Percentiles rank a stretch among this genome's conserved stretches.
Conservation (phyloP, 2,113 vertebrate genomes). For the Redunca redunca region DNA sequence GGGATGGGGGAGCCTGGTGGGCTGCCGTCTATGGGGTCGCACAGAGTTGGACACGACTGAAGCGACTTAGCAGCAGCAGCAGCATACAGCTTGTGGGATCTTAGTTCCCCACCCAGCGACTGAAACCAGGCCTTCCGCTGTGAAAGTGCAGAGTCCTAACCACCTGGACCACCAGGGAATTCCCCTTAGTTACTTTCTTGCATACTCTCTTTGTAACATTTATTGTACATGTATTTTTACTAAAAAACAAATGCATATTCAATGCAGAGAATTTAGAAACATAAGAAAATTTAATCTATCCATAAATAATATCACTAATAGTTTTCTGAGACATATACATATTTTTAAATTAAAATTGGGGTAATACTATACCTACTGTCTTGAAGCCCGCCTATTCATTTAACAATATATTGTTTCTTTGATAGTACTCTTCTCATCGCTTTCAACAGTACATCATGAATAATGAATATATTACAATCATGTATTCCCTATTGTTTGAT, state of each 20-base stretch:
- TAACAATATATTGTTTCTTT: not conserved
- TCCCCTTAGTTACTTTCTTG: not conserved
- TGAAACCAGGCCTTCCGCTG: not conserved
- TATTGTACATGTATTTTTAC: not conserved
- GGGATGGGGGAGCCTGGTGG: too few species aligned
- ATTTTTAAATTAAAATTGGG: not conserved
- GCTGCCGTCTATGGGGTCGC: too few species aligned
- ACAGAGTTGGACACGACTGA: too few species aligned
- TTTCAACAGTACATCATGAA: not conserved
- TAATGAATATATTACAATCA: not conserved
- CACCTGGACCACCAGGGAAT: not conserved
- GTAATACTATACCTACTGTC: not conserved
- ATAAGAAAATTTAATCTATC: not conserved
- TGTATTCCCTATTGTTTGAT: not conserved
- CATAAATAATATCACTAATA: not conserved
- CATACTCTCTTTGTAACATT: not conserved
- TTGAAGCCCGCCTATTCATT: not conserved
- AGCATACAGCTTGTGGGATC: not conserved
- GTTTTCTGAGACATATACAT: not conserved
- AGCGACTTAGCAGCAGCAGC: too few species aligned
- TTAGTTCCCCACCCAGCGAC: not conserved
- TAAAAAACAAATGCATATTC: not conserved
- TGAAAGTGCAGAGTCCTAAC: not conserved
- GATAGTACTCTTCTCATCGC: not conserved
- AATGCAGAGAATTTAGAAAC: not conserved